Conservation (phyloP, 2,888 invertebrate genomes). For the Apeira syringaria region DNA sequence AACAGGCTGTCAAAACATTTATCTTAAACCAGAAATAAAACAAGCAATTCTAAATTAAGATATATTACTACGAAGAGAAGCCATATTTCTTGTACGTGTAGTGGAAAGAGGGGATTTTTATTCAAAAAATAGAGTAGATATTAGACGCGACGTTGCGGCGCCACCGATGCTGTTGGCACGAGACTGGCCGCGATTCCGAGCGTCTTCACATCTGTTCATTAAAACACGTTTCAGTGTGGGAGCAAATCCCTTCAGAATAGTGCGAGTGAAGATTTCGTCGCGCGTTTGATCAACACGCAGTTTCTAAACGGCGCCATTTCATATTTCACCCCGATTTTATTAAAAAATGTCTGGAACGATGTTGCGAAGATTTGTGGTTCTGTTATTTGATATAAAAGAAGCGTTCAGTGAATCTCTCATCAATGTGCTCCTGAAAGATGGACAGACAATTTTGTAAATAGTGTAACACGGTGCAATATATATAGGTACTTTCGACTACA, state of each 20-base stretch:
- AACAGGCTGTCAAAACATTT: slow-evolving; percentile 26
- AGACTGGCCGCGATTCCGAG: slow-evolving; percentile 64
- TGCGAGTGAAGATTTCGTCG: slow-evolving; percentile 53
- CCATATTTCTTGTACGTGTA: slow-evolving; percentile 5
- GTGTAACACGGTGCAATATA: slow-evolving; percentile 22
- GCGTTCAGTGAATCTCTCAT: slow-evolving; percentile 78
- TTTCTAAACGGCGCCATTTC: slow-evolving; percentile 58
- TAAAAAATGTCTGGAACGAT: slow-evolving; percentile 56
- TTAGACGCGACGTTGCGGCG: slow-evolving; percentile 60
- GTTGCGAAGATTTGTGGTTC: slow-evolving; percentile 64
- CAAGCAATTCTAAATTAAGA: slow-evolving; percentile 10
- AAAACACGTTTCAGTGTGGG: slow-evolving; percentile 76
- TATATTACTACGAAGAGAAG: slow-evolving; percentile 5
- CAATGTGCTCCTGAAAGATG: slow-evolving; percentile 71
- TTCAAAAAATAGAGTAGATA: slow-evolving; percentile 61
- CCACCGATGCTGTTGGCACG: slow-evolving; percentile 71
- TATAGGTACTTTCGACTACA: slow-evolving; percentile 26
- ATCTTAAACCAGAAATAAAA: slow-evolving; percentile 2
- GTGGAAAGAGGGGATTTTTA: slow-evolving; percentile 40
- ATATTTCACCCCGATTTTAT: slow-evolving; percentile 29
- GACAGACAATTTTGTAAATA: slow-evolving; percentile 63
- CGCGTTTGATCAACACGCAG: slow-evolving; percentile 35
- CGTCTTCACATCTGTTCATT: slow-evolving; percentile 76
- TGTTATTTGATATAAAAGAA: slow-evolving; percentile 75
- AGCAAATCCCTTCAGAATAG: slow-evolving; percentile 67